These are phyloP conservation scores for Hippocampus guttulatus DNA, from an alignment of 2,113 vertebrate species.

Conservation along the genomic window DNA sequence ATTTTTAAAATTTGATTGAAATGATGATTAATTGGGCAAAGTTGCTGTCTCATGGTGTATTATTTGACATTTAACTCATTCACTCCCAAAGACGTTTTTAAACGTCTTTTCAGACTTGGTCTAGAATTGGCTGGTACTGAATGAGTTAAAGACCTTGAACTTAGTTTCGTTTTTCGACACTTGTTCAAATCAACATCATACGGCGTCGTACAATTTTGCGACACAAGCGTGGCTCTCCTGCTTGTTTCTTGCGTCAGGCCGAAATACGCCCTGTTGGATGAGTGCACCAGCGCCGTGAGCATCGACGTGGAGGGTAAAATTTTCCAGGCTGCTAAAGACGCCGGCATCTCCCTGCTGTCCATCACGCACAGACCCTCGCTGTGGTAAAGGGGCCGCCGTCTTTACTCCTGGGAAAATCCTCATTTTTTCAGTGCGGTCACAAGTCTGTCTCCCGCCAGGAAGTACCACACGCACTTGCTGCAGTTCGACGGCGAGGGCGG, in stretches of 20 bases:
- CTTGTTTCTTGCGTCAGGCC: slow-evolving; percentile 72
- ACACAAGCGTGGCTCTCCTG: neutral
- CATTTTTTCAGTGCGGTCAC: neutral
- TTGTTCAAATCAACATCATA: too few relatives aligned
- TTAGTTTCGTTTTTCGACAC: too few relatives aligned
- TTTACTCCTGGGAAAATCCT: neutral
- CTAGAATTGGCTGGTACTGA: too few relatives aligned
- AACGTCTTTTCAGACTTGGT: too few relatives aligned
- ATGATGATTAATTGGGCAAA: too few relatives aligned
- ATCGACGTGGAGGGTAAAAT: slow-evolving; percentile 98
- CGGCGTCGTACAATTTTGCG: neutral
- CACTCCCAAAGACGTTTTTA: too few relatives aligned
- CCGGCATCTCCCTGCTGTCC: slow-evolving; percentile 92
- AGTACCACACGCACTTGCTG: slow-evolving; percentile 96
- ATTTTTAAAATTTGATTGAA: too few relatives aligned
- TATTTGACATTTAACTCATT: too few relatives aligned
- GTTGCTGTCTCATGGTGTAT: too few relatives aligned
- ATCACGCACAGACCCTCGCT: slow-evolving; percentile 97
- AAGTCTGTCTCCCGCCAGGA: slow-evolving; percentile 71
- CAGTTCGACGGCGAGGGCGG: slow-evolving; percentile 97
- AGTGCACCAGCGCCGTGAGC: slow-evolving; percentile 97
- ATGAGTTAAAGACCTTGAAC: too few relatives aligned
- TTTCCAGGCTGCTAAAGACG: slow-evolving; percentile 91
- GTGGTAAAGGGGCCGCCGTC: slow-evolving; percentile 75
- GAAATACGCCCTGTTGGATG: slow-evolving; percentile 92